Conservation (phyloP, 2,113 vertebrate species). For the Thryonomys swinderianus region DNA sequence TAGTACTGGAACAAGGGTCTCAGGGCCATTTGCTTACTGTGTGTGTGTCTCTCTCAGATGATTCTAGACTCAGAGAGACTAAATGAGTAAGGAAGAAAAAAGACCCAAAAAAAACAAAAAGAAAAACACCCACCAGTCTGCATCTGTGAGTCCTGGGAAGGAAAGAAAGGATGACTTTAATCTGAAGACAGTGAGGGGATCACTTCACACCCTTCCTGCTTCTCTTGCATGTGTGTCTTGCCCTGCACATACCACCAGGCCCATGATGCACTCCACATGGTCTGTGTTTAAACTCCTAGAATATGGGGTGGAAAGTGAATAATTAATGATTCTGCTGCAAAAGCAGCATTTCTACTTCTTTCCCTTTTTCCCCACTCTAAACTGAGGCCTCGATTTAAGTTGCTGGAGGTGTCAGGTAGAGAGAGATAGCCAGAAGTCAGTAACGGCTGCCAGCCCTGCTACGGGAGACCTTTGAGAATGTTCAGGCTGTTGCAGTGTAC, state of each 20-base stretch:
- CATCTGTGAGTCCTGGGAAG: slow-evolving; percentile 13
- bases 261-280: slow-evolving; percentile 66
- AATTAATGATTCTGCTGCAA: neutral
- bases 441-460: neutral
- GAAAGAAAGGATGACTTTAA: slow-evolving; percentile 24
- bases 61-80: slow-evolving; percentile 49
- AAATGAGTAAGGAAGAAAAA: slow-evolving; percentile 23
- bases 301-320: slow-evolving; percentile 37
- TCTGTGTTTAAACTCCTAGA: slow-evolving; percentile 73
- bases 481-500: neutral
- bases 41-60: neutral
- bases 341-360: slow-evolving; percentile 50
- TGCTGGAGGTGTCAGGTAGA: slow-evolving; percentile 7
- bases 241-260: slow-evolving; percentile 26
- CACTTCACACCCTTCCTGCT: slow-evolving; percentile 57
- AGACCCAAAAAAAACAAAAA: no score
- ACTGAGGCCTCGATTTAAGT: slow-evolving; percentile 20
- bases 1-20: neutral
- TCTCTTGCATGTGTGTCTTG: slow-evolving; percentile 77
- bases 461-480: slow-evolving; percentile 3
- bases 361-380: slow-evolving; percentile 26
- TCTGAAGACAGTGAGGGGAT: neutral
- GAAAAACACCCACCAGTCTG: slow-evolving; percentile 31
- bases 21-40: neutral
- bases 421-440: neutral